phyloP scores from a whole-genome alignment of 2,888 invertebrate genomes.

The Melinopterus prodromus region DNA sequence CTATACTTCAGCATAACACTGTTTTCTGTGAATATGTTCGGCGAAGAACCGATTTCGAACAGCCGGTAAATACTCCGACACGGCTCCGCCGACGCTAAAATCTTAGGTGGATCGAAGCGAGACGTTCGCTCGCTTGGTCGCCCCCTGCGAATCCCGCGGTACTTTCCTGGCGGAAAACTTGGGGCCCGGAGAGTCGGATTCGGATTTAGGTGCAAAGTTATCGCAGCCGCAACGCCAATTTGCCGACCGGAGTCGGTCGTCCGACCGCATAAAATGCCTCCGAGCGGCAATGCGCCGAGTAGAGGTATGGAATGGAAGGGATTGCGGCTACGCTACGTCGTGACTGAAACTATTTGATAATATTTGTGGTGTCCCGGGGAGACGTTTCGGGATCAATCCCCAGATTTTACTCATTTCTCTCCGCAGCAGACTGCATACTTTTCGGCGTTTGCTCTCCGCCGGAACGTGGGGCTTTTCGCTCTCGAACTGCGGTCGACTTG shows the following conservation, averaged over 20 bases:
- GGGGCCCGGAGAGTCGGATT: background rate
- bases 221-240: background rate
- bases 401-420: background rate
- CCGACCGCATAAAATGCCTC: background rate
- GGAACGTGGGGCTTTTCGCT: background rate
- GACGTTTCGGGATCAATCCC: background rate
- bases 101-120: background rate
- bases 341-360: constrained; percentile 21
- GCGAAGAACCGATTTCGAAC: too few relatives aligned
- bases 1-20: too few relatives aligned
- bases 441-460: background rate
- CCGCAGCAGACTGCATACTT: background rate
- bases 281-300: background rate
- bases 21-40: too few relatives aligned
- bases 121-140: background rate
- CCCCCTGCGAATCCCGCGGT: background rate
- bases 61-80: background rate
- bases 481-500: background rate
- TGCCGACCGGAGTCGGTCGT: background rate
- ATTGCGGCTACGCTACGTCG: constrained; percentile 19
- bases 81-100: background rate
- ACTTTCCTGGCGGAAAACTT: background rate
- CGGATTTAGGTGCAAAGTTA: constrained; percentile 4
- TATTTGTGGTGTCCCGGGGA: constrained; percentile 20
- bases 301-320: background rate